Conservation (phyloP, 1,140 invertebrate genomes). For the Ptiloglossa arizonensis region DNA sequence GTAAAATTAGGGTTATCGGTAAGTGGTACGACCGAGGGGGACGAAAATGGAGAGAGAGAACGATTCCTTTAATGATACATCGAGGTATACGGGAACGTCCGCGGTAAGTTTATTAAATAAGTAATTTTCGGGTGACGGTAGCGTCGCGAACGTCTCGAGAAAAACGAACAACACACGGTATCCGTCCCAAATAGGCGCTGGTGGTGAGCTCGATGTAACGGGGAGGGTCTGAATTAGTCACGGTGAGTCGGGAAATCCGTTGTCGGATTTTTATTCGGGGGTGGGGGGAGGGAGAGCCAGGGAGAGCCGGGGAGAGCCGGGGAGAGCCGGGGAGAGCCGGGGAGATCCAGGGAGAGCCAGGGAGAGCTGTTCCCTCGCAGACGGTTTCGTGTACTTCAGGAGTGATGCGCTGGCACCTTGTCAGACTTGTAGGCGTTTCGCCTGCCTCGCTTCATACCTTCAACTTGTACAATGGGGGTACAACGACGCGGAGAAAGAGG, state of each 20-base stretch:
- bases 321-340: no score
- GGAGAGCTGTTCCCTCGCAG: slow-evolving; percentile 36
- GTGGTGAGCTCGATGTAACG: not conserved
- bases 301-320: no score
- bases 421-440: slow-evolving; percentile 70
- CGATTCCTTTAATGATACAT: slow-evolving; percentile 4
- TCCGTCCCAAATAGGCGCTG: not conserved
- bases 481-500: slow-evolving; percentile 56
- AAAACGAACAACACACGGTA: no score
- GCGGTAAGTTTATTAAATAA: slow-evolving; percentile 23
- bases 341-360: no score
- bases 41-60: not conserved
- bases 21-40: slow-evolving; percentile 22
- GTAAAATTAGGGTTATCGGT: slow-evolving; percentile 51
- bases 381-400: slow-evolving; percentile 61
- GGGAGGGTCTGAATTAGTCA: slow-evolving; percentile 42
- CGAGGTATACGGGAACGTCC: not conserved
- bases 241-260: slow-evolving; percentile 51
- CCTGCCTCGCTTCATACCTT: slow-evolving; percentile 67
- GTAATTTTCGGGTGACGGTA: slow-evolving; percentile 17
- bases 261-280: slow-evolving; percentile 45
- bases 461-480: slow-evolving; percentile 70
- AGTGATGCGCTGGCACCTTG: slow-evolving; percentile 68
- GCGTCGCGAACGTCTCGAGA: not conserved
- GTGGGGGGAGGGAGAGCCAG: not conserved